Percentiles rank a stretch among this genome's conserved stretches.
phyloP scores from a whole-genome alignment of 2,888 invertebrate species.

The Platerodrilus igneus region DNA sequence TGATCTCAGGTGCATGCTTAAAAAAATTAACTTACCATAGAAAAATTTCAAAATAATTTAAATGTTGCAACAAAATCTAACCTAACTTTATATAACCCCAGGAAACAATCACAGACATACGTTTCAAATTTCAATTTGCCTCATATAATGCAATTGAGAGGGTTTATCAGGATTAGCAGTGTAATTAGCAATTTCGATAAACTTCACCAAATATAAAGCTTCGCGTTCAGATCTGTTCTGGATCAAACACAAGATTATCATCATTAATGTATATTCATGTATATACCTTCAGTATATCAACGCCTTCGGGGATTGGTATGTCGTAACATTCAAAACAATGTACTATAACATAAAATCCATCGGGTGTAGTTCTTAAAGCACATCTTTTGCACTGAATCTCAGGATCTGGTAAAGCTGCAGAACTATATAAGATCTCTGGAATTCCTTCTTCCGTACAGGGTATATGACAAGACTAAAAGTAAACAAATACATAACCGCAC shows the following conservation, averaged over 20 bases:
- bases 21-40: too few species aligned
- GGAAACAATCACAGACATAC: too few species aligned
- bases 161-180: too few species aligned
- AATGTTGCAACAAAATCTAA: too few species aligned
- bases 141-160: too few species aligned
- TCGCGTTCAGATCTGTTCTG: slow-evolving; percentile 34
- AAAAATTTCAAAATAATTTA: too few species aligned
- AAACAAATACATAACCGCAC: slow-evolving; percentile 12
- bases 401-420: slow-evolving; percentile 22
- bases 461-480: slow-evolving; percentile 18
- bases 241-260: slow-evolving; percentile 18
- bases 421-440: slow-evolving; percentile 19
- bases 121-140: too few species aligned
- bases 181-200: slow-evolving; percentile 38
- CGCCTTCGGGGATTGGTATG: slow-evolving; percentile 21
- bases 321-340: slow-evolving; percentile 40
- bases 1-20: too few species aligned
- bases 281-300: slow-evolving; percentile 8
- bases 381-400: slow-evolving; percentile 38
- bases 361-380: slow-evolving; percentile 38
- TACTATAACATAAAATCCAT: slow-evolving; percentile 37
- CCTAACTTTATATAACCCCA: too few species aligned
- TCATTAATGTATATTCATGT: slow-evolving; percentile 6
- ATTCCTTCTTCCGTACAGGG: slow-evolving; percentile 9
- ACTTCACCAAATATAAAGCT: slow-evolving; percentile 33